Evolutionary conservation across 2,888 invertebrate species (phyloP), one percentile per base, ranked within the genome.

Genomic region (Habroteleia sp.): DNA sequence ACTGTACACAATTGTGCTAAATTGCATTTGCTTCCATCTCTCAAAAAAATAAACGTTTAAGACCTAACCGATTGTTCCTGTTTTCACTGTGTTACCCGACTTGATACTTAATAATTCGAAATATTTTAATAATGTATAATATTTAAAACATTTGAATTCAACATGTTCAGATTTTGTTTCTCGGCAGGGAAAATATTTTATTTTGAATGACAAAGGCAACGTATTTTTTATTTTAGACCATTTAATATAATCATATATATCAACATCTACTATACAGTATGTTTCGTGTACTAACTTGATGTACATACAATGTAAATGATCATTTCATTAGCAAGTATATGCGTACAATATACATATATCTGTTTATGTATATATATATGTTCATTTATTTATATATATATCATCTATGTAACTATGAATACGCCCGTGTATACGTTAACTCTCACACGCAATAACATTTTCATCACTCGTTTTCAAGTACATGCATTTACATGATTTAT

Each of bases 251-350:
- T 83, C 79, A 74, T 82, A 82, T 78, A 77, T 79, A 82, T 79
- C 77, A 81, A 77, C 79, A 78, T 81, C 80, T 80, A 83, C 79
- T 84, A 83, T 84, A 83, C 83, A 84, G 81, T 82, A 72, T 80
- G 77, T 77, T 80, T 77, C 75, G 74, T 77, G 69, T 83, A 80
- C 74, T 76, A 79, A 65, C 79, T 79, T 82, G 80, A 82, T 74
- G 71, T 83, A 83, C 77, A 74, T 79, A 79, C 68, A 81, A 78
- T 80, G 79, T 78, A 77, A 76, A 75, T 77, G 48, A 74, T 76
- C 63, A 56, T 76, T 66, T 76, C 42, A 62, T 76, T 62, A 72
- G 60, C 71, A 74, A 60, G 46, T 66, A 63, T 72, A 77, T 74
- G 62, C 66, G 39, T 74, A 74, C 48, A 54, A 66, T 80, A 72